Conservation (phyloP, 1,140 invertebrate species). For the Hyles euphorbiae region DNA sequence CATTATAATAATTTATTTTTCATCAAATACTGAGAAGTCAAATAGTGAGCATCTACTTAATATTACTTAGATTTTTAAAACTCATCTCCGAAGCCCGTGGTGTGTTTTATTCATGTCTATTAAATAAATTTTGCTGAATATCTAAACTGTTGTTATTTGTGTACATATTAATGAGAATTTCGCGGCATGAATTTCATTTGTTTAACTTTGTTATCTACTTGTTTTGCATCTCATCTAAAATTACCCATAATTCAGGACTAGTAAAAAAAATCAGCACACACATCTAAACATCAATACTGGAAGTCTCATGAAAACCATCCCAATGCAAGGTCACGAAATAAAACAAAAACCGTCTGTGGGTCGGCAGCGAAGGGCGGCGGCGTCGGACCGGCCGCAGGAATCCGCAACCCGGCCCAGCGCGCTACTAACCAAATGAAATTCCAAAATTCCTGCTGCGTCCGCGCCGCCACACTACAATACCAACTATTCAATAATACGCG, state of each 20-base stretch:
- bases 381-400: conserved; percentile 38
- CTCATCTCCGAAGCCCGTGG: no score
- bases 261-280: no score
- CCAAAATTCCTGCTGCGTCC: conserved; percentile 32
- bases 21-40: background rate
- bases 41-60: background rate
- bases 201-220: background rate
- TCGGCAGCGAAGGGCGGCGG: conserved; percentile 13
- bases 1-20: background rate
- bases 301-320: background rate
- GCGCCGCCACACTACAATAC: conserved; percentile 29
- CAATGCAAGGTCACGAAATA: conserved; percentile 9
- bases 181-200: background rate
- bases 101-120: no score
- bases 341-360: conserved; percentile 21
- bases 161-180: background rate
- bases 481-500: conserved; percentile 27
- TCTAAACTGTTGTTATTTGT: no score
- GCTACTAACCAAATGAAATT: conserved; percentile 69
- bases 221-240: no score
- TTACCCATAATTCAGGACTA: no score
- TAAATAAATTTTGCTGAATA: no score
- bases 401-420: conserved; percentile 35
- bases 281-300: no score
- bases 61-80: background rate